These are phyloP conservation scores for Odocoileus virginianus DNA, from an alignment of 2,113 vertebrate genomes.

Conservation along the genomic window DNA sequence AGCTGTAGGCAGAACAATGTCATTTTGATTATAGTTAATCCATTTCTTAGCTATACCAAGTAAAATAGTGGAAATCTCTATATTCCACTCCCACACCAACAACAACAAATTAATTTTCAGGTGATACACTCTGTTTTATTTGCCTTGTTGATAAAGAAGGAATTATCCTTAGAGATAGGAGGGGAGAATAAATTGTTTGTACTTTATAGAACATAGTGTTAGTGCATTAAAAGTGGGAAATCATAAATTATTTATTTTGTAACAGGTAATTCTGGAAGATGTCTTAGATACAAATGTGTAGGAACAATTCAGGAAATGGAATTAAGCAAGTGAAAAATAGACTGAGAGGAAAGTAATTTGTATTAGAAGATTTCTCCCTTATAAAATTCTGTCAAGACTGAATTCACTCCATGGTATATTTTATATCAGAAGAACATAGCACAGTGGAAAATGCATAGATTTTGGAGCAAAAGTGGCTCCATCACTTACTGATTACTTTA, in stretches of 20 bases:
- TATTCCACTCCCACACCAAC: constrained; percentile 15
- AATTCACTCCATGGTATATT: not conserved
- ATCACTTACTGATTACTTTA: not conserved
- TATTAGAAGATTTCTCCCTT: not conserved
- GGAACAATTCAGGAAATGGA: not conserved
- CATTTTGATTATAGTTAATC: constrained; percentile 19
- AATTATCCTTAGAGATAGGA: not conserved
- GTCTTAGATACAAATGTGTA: not conserved
- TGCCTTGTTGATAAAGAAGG: constrained; percentile 32
- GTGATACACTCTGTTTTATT: not conserved
- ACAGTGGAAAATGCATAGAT: not conserved
- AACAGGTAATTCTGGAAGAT: not conserved
- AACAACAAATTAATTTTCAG: not conserved
- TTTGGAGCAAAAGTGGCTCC: not conserved
- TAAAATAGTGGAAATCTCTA: constrained; percentile 5
- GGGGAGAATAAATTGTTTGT: not conserved
- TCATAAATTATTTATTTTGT: not conserved
- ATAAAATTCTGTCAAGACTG: not conserved
- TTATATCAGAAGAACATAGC: not conserved
- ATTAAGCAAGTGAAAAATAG: not conserved
- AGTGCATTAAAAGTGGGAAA: not conserved
- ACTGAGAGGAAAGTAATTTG: not conserved
- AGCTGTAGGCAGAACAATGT: not conserved
- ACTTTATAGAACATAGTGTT: not conserved
- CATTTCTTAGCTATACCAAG: constrained; percentile 35